These are phyloP conservation scores for Mohoua ochrocephala DNA, from an alignment of 2,113 vertebrate species.

Conservation along the genomic window DNA sequence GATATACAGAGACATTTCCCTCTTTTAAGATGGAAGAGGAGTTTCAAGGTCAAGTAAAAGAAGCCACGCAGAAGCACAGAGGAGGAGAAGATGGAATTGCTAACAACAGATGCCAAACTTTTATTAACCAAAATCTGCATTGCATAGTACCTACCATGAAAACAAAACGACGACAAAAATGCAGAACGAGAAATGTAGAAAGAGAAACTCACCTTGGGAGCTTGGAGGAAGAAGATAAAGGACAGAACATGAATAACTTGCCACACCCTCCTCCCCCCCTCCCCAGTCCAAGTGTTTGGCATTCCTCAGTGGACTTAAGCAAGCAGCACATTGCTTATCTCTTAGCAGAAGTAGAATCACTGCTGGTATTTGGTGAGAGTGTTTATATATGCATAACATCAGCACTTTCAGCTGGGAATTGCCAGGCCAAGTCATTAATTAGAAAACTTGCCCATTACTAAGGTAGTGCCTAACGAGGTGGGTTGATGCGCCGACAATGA, in stretches of 20 bases:
- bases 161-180: not conserved
- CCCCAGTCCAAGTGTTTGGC: not conserved
- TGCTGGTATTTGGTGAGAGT: not conserved
- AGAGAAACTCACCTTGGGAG: not conserved
- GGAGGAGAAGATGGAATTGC: not conserved
- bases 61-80: not conserved
- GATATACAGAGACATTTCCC: not conserved
- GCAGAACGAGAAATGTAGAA: not conserved
- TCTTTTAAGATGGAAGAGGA: not conserved
- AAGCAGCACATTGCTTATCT: not conserved
- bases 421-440: not conserved
- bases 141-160: not conserved
- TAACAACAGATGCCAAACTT: not conserved
- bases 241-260: not conserved
- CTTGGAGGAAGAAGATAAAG: not conserved
- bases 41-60: not conserved
- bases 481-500: not conserved
- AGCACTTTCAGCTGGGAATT: not conserved
- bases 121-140: not conserved
- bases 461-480: not conserved
- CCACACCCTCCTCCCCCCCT: not conserved
- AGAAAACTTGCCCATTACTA: not conserved
- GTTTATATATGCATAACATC: not conserved
- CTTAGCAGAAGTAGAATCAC: not conserved
- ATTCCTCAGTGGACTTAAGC: not conserved